Base-by-base conservation (phyloP, 2,797 vertebrate species). In the Tenualosa ilisha region DNA sequence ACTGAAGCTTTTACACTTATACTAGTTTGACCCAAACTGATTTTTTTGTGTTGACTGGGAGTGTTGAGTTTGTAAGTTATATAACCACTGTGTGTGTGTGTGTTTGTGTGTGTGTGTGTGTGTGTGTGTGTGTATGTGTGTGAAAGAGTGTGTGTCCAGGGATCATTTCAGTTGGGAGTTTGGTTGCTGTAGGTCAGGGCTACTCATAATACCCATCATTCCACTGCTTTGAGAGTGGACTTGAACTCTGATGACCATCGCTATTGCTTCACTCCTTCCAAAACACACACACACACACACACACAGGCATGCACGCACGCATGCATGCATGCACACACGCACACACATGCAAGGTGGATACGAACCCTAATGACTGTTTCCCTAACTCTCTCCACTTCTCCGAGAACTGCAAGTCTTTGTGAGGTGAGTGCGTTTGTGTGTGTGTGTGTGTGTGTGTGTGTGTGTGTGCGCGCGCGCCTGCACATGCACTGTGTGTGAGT, bases 1-100 rank as follows among this genome's bases (percentile, higher is more conserved):
- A 46, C 43, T 6, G 94, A 92, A 93, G 95, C 94, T 95, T 94
- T 93, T 92, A 94, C 94, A 6, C 93, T 94, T 95, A n/a, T n/a
- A n/a, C n/a, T n/a, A n/a, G n/a, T 95, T 95, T 95, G 93, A 92
- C 94, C 93, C 90, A 94, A 89, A 89, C 92, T 91, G 90, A 92
- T 96, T 94, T 95, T 94, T 94, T 93, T 93, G 94, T 96, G 94
- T 95, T 95, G 91, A 95, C 95, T 94, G 94, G 22, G 22, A 22
- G 2, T 26, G n/a, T 63, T n/a, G n/a, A n/a, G n/a, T n/a, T n/a
- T n/a, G n/a, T n/a, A n/a, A n/a, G n/a, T n/a, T n/a, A n/a, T n/a
- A n/a, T n/a, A n/a, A n/a, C n/a, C n/a, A n/a, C n/a, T n/a, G n/a
- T 65, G 24, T 31, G 61, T 26, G 61, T 31, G n/a, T 65, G n/a